Conservation (phyloP, 2,888 invertebrate species). For the Seira ritae region DNA sequence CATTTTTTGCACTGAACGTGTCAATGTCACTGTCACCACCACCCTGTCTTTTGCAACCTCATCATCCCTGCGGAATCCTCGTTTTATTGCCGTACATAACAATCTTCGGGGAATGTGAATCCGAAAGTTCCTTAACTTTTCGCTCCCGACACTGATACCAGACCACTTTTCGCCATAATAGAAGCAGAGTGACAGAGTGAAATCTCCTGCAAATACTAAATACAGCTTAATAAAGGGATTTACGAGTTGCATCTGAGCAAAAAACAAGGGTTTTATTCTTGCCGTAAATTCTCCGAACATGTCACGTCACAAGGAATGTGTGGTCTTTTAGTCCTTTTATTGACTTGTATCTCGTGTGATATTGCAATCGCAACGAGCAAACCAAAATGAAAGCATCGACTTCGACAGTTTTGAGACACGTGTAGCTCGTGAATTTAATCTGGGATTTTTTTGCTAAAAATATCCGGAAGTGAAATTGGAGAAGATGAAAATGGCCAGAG, state of each 20-base stretch:
- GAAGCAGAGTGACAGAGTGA: neutral
- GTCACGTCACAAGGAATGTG: neutral
- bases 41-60: neutral
- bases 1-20: neutral
- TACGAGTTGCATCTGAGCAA: neutral
- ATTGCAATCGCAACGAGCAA: too few relatives aligned
- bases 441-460: neutral
- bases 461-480: constrained; percentile 11
- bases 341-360: neutral
- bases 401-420: neutral
- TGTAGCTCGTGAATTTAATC: neutral
- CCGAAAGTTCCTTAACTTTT: too few relatives aligned
- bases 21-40: neutral
- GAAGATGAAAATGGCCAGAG: too few relatives aligned
- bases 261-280: neutral
- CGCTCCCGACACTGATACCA: too few relatives aligned
- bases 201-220: neutral
- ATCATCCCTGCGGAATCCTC: neutral
- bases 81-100: neutral
- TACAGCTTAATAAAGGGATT: constrained; percentile 11
- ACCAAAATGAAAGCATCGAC: neutral
- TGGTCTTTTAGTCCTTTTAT: neutral
- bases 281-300: neutral
- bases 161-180: neutral
- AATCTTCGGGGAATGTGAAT: too few relatives aligned